Base-by-base conservation (phyloP, 2,113 vertebrate species). In the Candoia aspera region DNA sequence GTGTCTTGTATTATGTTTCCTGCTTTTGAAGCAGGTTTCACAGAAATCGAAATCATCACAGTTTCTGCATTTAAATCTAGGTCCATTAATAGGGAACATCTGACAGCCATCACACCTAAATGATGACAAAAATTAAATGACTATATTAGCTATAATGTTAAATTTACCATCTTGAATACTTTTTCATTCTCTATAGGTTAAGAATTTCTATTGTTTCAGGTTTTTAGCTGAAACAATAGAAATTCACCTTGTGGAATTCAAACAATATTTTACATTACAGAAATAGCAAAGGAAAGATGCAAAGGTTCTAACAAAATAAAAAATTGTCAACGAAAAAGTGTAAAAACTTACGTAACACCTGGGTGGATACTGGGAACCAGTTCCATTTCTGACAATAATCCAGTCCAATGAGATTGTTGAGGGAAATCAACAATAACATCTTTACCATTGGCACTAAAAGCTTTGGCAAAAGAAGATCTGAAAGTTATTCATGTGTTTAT, bases 11-110 rank as follows among this genome's bases (percentile, higher is more conserved):
- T 99, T 99, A 95, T 99, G 99, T 90, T 99, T 99, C 90, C 98
- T 98, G 2, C 98, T 99, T 97, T 99, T 99, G 96, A 99, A 99
- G 95, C 99, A 99, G 1, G 97, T 98, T 96, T 99, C 99, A 93
- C 99, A 99, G 62, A 99, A 99, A 95, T 99, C 99, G 95, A 99
- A 99, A 97, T 99, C 99, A 58, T 99, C 99, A 90, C 99, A 99
- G 93, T 98, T 99, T 92, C 98, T 98, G 95, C 99, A 99, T 96
- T 99, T 99, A 97, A 99, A 99, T 93, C 99, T 97, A 90, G 99
- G 98, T 3, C 99, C 99, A 49, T 99, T 99, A 95, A 99, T 99
- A 19, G 99, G 99, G 96, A 99, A 99, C 98, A 99, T 99, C 94
- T 99, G 99, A 95, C 99, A 99, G 94, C 99, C 99, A 55, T 99